Evolutionary conservation across 37 sponge, comb jelly and placozoan species (phyloP).

Genomic region (Geodia barretti): DNA sequence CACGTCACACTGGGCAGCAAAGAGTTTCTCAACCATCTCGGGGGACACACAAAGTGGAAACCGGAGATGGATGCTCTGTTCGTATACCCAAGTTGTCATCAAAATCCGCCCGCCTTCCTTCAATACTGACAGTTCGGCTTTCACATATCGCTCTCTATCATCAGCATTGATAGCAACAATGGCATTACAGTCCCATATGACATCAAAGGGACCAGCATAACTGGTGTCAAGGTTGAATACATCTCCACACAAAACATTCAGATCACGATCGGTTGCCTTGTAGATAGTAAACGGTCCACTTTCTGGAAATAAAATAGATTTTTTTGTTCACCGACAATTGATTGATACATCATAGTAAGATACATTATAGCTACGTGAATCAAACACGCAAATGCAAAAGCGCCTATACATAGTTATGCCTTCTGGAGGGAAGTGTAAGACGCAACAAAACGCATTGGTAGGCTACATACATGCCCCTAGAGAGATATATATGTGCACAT

Average conservation of each 20-base stretch:
- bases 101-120: constrained; percentile 34
- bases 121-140: constrained; percentile 5
- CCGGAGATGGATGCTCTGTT: constrained; percentile 1
- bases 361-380: too few species aligned
- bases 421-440: too few species aligned
- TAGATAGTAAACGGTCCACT: constrained; percentile 21
- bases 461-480: too few species aligned
- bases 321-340: too few species aligned
- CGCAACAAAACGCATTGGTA: too few species aligned
- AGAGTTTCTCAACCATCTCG: constrained; percentile 14
- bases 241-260: constrained; percentile 49
- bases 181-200: constrained; percentile 62
- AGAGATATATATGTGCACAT: too few species aligned
- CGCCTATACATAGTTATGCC: too few species aligned
- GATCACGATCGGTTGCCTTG: constrained; percentile 35
- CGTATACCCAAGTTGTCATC: constrained; percentile 46
- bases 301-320: too few species aligned
- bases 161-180: constrained; percentile 42
- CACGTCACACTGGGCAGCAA: constrained; percentile 8
- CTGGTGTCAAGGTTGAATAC: constrained; percentile 26
- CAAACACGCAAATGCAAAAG: too few species aligned
- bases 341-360: too few species aligned
- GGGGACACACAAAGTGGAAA: constrained; percentile 40
- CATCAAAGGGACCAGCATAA: constrained; percentile 60
- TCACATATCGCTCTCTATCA: constrained; percentile 40